phyloP scores from a whole-genome alignment of 2,888 invertebrate genomes.

The Oscheius onirici region DNA sequence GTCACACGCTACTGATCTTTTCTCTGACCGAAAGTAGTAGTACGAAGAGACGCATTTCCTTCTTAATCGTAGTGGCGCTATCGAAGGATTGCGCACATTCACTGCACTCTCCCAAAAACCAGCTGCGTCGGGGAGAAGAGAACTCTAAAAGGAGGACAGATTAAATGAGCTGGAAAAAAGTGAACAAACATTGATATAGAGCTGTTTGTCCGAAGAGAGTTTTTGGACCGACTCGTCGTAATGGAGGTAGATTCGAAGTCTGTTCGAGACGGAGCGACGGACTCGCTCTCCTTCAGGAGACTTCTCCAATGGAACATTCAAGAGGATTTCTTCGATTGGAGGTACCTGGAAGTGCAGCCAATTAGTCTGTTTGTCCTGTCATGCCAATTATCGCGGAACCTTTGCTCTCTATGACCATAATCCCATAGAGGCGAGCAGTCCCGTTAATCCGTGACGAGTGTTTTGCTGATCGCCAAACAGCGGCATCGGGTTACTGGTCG shows the following conservation, averaged over 20 bases:
- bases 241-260: conserved; percentile 52
- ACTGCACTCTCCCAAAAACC: conserved; percentile 60
- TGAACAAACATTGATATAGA: conserved; percentile 48
- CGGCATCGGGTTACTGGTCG: conserved; percentile 14
- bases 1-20: conserved; percentile 50
- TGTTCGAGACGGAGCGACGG: conserved; percentile 32
- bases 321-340: conserved; percentile 50
- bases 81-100: conserved; percentile 38
- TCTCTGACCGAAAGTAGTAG: conserved; percentile 48
- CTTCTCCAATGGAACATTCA: conserved; percentile 51
- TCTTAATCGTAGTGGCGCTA: conserved; percentile 44
- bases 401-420: conserved; percentile 16
- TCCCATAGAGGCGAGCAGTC: conserved; percentile 9
- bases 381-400: conserved; percentile 16
- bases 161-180: background rate
- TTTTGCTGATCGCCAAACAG: conserved; percentile 28
- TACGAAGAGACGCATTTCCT: conserved; percentile 52
- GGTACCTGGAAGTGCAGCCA: conserved; percentile 42
- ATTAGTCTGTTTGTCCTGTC: conserved; percentile 1
- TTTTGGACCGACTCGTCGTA: conserved; percentile 52
- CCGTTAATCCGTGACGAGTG: conserved; percentile 34
- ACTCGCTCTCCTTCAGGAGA: background rate
- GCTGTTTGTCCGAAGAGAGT: conserved; percentile 46
- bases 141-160: conserved; percentile 31
- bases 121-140: conserved; percentile 56